A percentile compares a stretch with the other conserved stretches of the same genome.
Evolutionary conservation across 53 echinoderm and acorn worm species (phyloP).

Genomic region (Paracentrotus lividus): DNA sequence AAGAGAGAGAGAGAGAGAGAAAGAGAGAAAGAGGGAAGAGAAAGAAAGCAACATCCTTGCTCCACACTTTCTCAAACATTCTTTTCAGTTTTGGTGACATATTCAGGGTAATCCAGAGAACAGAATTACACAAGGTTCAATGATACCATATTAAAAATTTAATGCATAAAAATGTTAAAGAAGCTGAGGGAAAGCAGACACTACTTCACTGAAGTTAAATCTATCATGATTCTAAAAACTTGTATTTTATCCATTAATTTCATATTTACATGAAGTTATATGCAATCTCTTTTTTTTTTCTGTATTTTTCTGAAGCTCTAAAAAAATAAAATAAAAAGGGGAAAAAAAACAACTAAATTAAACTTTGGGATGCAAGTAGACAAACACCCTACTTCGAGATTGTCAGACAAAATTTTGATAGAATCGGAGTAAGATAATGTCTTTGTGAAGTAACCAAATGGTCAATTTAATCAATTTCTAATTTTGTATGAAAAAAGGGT

Average conservation of each 20-base stretch:
- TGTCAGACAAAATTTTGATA: too few species aligned
- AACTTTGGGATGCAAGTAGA: too few species aligned
- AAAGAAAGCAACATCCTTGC: background rate
- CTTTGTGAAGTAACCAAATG: background rate
- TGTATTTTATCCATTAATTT: background rate
- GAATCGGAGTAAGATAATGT: background rate
- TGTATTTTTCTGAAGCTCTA: too few species aligned
- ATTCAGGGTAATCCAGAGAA: too few species aligned
- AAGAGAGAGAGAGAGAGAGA: background rate
- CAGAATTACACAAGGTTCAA: too few species aligned
- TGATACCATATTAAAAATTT: background rate
- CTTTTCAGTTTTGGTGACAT: background rate
- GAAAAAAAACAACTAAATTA: too few species aligned
- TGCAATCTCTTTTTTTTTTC: too few species aligned
- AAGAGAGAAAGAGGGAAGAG: background rate
- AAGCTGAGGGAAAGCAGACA: background rate
- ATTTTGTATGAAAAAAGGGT: background rate
- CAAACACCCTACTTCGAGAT: too few species aligned
- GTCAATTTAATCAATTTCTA: background rate
- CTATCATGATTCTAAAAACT: background rate
- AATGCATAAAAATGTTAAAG: background rate
- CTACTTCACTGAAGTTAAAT: background rate
- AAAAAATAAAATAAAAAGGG: too few species aligned
- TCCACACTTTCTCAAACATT: background rate
- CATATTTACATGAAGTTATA: too few species aligned